Percentiles rank a stretch among this genome's conserved stretches.
These are phyloP conservation scores for Neolamprologus devosi DNA, from an alignment of 2,113 vertebrate genomes.

Conservation along the genomic window DNA sequence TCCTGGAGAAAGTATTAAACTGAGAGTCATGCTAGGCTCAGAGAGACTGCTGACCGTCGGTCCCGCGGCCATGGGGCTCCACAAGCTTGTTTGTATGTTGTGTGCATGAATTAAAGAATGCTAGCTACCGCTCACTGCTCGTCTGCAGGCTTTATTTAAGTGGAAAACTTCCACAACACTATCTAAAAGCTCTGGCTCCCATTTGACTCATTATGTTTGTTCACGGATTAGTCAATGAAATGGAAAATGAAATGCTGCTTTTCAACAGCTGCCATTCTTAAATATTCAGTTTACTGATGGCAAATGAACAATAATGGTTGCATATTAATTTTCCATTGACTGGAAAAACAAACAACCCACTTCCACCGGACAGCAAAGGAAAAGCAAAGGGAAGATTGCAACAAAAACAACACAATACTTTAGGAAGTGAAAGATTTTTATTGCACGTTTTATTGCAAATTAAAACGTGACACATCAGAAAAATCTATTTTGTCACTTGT, in stretches of 20 bases:
- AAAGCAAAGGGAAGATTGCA: neutral
- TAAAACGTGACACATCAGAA: neutral
- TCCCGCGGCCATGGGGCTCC: too few species aligned
- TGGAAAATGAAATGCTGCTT: neutral
- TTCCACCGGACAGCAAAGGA: neutral
- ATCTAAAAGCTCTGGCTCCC: neutral
- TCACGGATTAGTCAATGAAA: neutral
- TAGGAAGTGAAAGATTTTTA: neutral
- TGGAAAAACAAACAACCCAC: neutral
- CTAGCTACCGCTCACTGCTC: too few species aligned
- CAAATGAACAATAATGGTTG: neutral
- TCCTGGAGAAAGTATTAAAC: too few species aligned
- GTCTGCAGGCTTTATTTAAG: too few species aligned
- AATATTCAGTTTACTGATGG: neutral
- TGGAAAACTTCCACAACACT: too few species aligned
- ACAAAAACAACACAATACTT: neutral
- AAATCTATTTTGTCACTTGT: neutral
- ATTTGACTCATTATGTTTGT: neutral
- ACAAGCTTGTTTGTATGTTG: too few species aligned
- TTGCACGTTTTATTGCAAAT: neutral
- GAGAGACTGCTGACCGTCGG: too few species aligned
- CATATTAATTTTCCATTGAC: neutral
- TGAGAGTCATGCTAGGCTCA: too few species aligned
- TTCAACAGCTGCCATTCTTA: neutral
- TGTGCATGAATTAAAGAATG: too few species aligned